A percentile compares a stretch with the other conserved stretches of the same genome.
phyloP scores from a whole-genome alignment of 2,113 vertebrate genomes.

The Reinhardtius hippoglossoides region DNA sequence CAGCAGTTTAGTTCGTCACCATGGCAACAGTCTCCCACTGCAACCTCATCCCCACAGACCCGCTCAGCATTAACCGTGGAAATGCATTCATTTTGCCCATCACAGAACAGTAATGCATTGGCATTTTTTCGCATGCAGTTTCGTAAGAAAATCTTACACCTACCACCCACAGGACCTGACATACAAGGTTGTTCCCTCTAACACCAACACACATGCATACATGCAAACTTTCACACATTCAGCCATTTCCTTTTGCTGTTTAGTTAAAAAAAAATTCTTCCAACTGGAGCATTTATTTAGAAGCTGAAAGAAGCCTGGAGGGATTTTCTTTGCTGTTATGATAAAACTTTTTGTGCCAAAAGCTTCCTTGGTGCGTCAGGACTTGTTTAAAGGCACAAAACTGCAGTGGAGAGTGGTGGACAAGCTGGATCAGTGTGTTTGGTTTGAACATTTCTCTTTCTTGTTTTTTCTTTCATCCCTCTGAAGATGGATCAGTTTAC shows the following conservation, averaged over 20 bases:
- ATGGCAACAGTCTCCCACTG: constrained; percentile 60
- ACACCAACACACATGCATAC: constrained; percentile 8
- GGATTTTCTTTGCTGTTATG: constrained; percentile 21
- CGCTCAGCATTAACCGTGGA: constrained; percentile 58
- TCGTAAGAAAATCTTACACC: constrained; percentile 34
- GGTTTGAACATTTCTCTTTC: constrained; percentile 2
- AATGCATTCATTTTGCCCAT: constrained; percentile 46
- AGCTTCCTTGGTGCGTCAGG: constrained; percentile 22
- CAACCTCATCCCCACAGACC: constrained; percentile 35
- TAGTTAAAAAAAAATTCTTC: background rate
- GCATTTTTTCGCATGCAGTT: constrained; percentile 50
- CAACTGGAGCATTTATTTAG: constrained; percentile 26
- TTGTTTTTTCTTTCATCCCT: constrained; percentile 8
- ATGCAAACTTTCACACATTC: constrained; percentile 14
- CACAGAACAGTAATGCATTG: constrained; percentile 24
- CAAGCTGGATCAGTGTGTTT: constrained; percentile 16
- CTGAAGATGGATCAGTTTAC: constrained; percentile 21
- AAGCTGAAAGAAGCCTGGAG: background rate
- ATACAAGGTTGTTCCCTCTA: constrained; percentile 15
- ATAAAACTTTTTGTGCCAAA: constrained; percentile 49
- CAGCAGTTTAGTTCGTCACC: constrained; percentile 56
- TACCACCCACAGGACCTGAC: constrained; percentile 4
- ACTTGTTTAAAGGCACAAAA: constrained; percentile 27
- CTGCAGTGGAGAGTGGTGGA: constrained; percentile 29
- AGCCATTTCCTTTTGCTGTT: constrained; percentile 11